Evolutionary conservation across 2,888 invertebrate genomes (phyloP).

Genomic region (Lepidonotus clava): DNA sequence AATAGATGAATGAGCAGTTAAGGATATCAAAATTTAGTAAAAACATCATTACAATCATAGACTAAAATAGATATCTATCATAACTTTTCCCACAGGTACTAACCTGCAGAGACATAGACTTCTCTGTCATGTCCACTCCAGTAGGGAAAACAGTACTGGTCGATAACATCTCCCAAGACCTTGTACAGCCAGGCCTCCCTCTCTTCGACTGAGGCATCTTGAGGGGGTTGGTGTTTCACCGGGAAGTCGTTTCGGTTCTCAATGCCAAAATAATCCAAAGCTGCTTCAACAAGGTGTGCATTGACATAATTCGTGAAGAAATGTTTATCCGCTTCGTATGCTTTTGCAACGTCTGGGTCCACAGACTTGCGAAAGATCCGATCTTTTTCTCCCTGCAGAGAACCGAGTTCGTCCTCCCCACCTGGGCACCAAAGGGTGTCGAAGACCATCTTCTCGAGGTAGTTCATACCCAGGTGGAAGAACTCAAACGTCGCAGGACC

Average conservation of each 20-base stretch:
- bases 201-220: neutral
- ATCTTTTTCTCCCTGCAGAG: neutral
- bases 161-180: neutral
- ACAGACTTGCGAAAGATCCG: constrained; percentile 8
- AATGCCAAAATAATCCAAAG: constrained; percentile 45
- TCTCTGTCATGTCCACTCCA: constrained; percentile 24
- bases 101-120: no score
- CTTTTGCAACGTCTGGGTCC: constrained; percentile 17
- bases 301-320: neutral
- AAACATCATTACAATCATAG: no score
- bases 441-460: constrained; percentile 10
- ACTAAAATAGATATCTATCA: no score
- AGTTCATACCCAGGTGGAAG: constrained; percentile 34
- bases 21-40: no score
- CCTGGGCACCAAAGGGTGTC: neutral
- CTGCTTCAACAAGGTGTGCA: neutral
- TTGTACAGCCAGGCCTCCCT: constrained; percentile 17
- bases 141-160: constrained; percentile 28
- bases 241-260: neutral
- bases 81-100: no score
- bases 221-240: neutral
- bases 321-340: constrained; percentile 31
- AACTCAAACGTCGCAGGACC: constrained; percentile 35
- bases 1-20: no score
- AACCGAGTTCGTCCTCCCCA: neutral